phyloP scores from a whole-genome alignment of 1,140 invertebrate species.

The Meloidogyne floridensis region DNA sequence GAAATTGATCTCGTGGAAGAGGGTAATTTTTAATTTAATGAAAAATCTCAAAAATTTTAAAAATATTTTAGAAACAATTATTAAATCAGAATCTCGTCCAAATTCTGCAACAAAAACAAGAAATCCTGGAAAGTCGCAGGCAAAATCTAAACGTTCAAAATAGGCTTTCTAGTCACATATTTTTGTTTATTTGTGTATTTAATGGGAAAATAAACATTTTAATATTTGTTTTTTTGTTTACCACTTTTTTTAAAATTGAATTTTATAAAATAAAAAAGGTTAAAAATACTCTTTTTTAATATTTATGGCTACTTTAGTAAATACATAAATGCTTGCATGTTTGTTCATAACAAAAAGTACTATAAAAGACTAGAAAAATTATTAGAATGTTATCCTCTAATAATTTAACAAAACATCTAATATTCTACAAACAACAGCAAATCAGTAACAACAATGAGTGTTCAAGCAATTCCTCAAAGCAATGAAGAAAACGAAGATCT shows the following conservation, averaged over 20 bases:
- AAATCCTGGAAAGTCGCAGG: neutral
- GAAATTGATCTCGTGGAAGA: constrained; percentile 52
- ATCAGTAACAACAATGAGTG: neutral
- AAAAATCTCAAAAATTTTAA: neutral
- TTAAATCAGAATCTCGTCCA: constrained; percentile 1
- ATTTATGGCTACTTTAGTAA: no score
- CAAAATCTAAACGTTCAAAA: neutral
- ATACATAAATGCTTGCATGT: no score
- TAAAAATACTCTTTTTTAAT: no score
- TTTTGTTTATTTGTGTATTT: neutral
- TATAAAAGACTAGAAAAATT: neutral
- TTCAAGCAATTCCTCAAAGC: neutral
- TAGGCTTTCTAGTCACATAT: neutral
- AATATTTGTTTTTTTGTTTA: neutral
- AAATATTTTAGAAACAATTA: neutral
- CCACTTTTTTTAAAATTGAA: neutral
- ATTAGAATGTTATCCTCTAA: neutral
- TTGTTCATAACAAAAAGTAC: no score
- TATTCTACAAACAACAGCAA: neutral
- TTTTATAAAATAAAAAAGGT: no score
- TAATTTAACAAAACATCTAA: neutral
- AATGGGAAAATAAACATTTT: neutral
- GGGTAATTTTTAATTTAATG: constrained; percentile 10
- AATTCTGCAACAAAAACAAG: neutral
- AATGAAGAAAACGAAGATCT: neutral